Evolutionary conservation across 2,888 invertebrate genomes (phyloP), one percentile per base, ranked within the genome.

Genomic region (Pollenia griseotomentosa): DNA sequence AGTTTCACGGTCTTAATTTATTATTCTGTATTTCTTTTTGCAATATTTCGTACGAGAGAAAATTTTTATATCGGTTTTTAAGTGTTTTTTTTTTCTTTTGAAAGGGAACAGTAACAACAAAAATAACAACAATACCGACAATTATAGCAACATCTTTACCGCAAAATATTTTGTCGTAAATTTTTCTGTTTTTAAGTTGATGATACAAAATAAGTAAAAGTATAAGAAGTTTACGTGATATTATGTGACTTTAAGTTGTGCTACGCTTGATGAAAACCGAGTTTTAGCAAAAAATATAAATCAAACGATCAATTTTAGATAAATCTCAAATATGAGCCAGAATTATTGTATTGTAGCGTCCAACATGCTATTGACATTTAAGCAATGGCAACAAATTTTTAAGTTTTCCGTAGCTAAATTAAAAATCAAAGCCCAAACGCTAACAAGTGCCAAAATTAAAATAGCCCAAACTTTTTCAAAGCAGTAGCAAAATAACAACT

Each of bases 31-130:
- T 33, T 33, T 61, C 46, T 23, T 59, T 70, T 70, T 57, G 46
- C 19, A 71, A 42, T 74, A 16, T 51, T 61, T 57, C 44, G 44
- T 55, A 71, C 51, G 63, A 80, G 42, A 71, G 23, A 55, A 57
- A 77, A 78, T 71, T 71, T 74, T 84, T 73, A 59, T 84, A 73
- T 84, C 33, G 59, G 7, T 61, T 73, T 84, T 79, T 73, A 61
- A 79, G 51, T 73, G 75, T 40, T 65, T 81, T 40, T 33, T 12
- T 51, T 40, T 59, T n/a, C 55, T 55, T 23, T 4, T n/a, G 33
- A 61, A 51, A 14, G 61, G 48, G 61, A 46, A 16, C 46, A 63
- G n/a, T 1, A 48, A 7, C 59, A 57, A 12, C 19, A 14, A n/a
- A 14, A 81, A 57, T 57, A 42, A 16, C n/a, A 33, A 57, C 57